Base-by-base conservation (phyloP, 1,140 invertebrate species). In the Hesperophylax magnus region DNA sequence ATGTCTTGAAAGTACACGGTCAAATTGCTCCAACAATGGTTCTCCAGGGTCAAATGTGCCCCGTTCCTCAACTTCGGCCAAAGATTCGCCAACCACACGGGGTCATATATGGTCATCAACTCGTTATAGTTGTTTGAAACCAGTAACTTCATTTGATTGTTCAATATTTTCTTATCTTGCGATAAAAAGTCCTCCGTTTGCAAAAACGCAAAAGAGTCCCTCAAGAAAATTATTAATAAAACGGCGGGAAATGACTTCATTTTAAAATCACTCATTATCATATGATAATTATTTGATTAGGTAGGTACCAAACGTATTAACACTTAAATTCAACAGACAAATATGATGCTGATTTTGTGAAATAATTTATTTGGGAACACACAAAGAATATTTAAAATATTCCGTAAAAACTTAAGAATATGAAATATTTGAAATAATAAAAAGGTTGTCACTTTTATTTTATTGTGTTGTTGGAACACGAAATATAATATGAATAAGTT, bases 51-150 rank as follows among this genome's bases (percentile, higher is more conserved):
- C 39, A 90, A 85, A 84, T 90, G 89, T 74, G 89, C 86, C 34
- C 88, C 88, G 77, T 90, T 90, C 56, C 85, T 86, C 77, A 90
- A 88, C 83, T 89, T 89, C 47, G 89, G 88, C 89, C 89, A 90
- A 17, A 90, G 87, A 31, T 86, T 80, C n/a, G 88, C 86, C 83
- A 90, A 84, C 85, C 88, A 90, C n/a, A 87, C 85, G 0, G 88
- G 87, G 75, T 90, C 89, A 61, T 88, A 89, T 18, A 90, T 81
- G 76, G 87, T 87, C 84, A 89, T 88, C 65, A 89, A 78, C 84
- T 88, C 88, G 18, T 89, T 86, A 80, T 89, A 80, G 58, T 84
- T 77, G 18, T 82, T 78, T 3, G 83, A 84, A 1, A 84, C 67
- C 15, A 80, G 31, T n/a, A 81, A 60, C 53, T 83, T 83, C n/a